A percentile compares a stretch with the other conserved stretches of the same genome.
These are phyloP conservation scores for Tetraodon nigroviridis DNA, from an alignment of 2,113 vertebrate species.

Conservation along the genomic window DNA sequence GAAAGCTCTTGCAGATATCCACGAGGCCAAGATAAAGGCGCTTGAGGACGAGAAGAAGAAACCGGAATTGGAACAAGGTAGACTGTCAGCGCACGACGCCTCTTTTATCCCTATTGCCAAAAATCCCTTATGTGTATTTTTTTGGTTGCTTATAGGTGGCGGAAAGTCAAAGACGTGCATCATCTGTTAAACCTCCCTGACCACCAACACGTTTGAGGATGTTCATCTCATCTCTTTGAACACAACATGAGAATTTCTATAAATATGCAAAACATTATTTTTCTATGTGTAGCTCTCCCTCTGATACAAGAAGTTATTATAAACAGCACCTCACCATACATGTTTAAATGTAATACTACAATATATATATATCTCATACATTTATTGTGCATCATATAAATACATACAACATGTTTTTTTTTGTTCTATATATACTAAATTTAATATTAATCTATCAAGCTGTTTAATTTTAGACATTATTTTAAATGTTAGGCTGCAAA, in stretches of 20 bases:
- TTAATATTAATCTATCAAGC: constrained; percentile 9
- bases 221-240: constrained; percentile 22
- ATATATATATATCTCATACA: too few relatives aligned
- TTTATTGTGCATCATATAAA: too few relatives aligned
- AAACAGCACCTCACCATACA: neutral
- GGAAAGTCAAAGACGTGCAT: constrained; percentile 90
- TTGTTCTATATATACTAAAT: constrained; percentile 8
- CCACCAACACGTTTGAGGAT: neutral
- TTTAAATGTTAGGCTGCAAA: neutral
- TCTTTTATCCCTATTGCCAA: neutral
- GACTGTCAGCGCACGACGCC: neutral
- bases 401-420: constrained; percentile 5
- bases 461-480: neutral
- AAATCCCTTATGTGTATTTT: neutral
- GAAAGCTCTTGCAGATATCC: constrained; percentile 84
- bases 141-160: constrained; percentile 31
- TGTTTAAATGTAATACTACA: too few relatives aligned
- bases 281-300: constrained; percentile 11
- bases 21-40: constrained; percentile 82
- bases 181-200: constrained; percentile 73
- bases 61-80: constrained; percentile 58
- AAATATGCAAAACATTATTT: constrained; percentile 20
- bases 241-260: constrained; percentile 10
- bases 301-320: constrained; percentile 4
- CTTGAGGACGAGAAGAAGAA: constrained; percentile 82